Base-by-base conservation (phyloP, 2,888 invertebrate genomes). In the Drosophila merina region DNA sequence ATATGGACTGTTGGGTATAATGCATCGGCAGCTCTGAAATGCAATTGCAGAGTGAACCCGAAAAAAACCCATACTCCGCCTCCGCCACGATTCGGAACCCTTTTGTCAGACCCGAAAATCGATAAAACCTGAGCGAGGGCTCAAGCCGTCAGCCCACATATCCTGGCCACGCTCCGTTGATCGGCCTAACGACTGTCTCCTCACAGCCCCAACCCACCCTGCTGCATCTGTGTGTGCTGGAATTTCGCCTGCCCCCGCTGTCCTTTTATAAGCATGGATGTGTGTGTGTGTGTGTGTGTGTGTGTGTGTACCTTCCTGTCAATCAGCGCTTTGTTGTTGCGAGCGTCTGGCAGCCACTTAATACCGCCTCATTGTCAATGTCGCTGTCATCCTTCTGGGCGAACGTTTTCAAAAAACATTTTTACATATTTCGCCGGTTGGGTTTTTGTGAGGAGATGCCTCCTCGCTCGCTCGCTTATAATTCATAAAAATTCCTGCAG, bases 261-360 rank as follows among this genome's bases (percentile, higher is more conserved):
- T 67, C 55, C 58, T 31, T 56, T 49, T 50, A 44, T 59, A 56
- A 56, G 56, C 7, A 79, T n/a, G 36, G 10, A 1, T 4, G 10
- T 10, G 33, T 33, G 33, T 36, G n/a, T 36, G 36, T 36, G 36
- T 36, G n/a, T 5, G 14, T 14, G n/a, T n/a, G n/a, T n/a, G n/a
- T n/a, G 20, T 20, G 20, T 20, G 20, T n/a, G 4, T 36, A 36
- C 66, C 75, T 75, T 70, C 70, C 79, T 83, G 83, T 83, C 83
- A 83, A 83, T 83, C 83, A 83, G 79, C 83, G 83, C 86, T 83
- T 82, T 82, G 82, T 82, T 85, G 86, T 73, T 74, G 74, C 64
- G 42, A 57, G 68, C 36, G 49, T 51, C 74, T 72, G 76, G 42
- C 77, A 83, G 84, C 73, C 86, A 83, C 84, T 83, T 86, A 83